Base-by-base conservation (phyloP, 2,113 vertebrate genomes). In the Aphyosemion australe region DNA sequence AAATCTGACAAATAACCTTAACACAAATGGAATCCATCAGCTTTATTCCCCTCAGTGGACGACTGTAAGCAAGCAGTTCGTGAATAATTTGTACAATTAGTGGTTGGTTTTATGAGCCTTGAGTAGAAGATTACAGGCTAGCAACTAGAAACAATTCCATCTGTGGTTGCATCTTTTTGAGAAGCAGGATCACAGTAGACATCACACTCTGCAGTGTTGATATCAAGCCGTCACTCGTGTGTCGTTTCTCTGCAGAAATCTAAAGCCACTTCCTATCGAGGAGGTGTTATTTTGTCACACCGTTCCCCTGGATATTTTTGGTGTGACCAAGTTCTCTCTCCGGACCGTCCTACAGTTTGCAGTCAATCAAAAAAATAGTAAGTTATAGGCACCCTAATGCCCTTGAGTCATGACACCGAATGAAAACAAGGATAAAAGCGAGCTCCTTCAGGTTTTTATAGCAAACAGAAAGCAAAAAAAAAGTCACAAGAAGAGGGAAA, bases 341-440 rank as follows among this genome's bases (percentile, higher is more conserved):
- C 58, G 16, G 19, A 59, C n/a, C 69, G 46, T 82, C 55, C 68
- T 45, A 41, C 41, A 19, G 39, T 76, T 78, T 69, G 42, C 26
- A 69, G 79, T 83, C 67, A 75, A 73, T 82, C 77, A 85, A 80
- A 67, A n/a, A 68, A 57, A 60, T 64, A 63, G 61, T 76, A 48
- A 76, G 57, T 63, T 71, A 64, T 45, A 9, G 21, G 64, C 74
- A 79, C 64, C 59, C 79, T 65, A 63, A 68, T 71, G 69, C 75
- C 80, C 78, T 73, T 79, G 79, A 90, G 79, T 82, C 71, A 75
- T 60, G 58, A 70, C 69, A 79, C 65, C 57, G 60, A 85, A 81
- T 75, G 76, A 71, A 61, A 76, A 65, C 50, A 66, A 41, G 56
- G 74, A 80, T 74, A 60, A 78, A 47, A 80, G 69, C 63, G 50